Conservation (phyloP, 2,888 invertebrate species). For the Petrophora chlorosata region DNA sequence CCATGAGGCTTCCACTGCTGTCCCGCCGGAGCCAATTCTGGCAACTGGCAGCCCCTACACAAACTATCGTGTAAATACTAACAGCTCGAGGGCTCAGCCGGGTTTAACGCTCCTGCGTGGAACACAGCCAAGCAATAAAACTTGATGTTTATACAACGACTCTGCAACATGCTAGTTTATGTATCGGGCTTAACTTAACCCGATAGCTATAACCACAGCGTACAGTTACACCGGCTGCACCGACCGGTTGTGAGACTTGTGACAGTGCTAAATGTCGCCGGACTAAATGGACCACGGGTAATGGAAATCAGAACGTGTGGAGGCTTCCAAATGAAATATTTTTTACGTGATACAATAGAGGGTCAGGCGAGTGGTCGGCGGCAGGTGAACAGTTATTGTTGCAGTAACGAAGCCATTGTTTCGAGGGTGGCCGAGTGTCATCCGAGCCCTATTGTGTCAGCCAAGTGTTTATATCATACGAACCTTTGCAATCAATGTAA, state of each 20-base stretch:
- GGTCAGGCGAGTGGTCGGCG: constrained; percentile 35
- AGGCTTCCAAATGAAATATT: constrained; percentile 56
- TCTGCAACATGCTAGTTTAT: constrained; percentile 70
- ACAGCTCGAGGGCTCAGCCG: constrained; percentile 63
- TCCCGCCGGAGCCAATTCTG: constrained; percentile 20
- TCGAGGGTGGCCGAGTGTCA: constrained; percentile 60
- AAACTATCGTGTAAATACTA: constrained; percentile 70
- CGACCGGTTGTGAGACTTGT: constrained; percentile 17
- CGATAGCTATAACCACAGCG: constrained; percentile 38
- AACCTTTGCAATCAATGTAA: constrained; percentile 47
- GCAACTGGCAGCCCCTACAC: constrained; percentile 52
- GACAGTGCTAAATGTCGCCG: constrained; percentile 40
- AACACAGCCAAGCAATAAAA: constrained; percentile 82
- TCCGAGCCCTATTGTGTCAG: constrained; percentile 65
- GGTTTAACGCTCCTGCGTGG: constrained; percentile 78
- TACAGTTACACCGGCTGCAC: constrained; percentile 35
- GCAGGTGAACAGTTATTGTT: constrained; percentile 68
- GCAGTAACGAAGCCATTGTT: constrained; percentile 74
- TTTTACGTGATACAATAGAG: constrained; percentile 42
- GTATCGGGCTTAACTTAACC: constrained; percentile 59
- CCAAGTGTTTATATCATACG: constrained; percentile 62
- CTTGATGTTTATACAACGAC: constrained; percentile 78
- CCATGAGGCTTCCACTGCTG: constrained; percentile 7
- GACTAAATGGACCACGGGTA: constrained; percentile 46
- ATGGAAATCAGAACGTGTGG: constrained; percentile 43